A percentile compares a stretch with the other conserved stretches of the same genome.
These are phyloP conservation scores for Myiotriccus ornatus DNA, from an alignment of 2,797 vertebrate genomes.

Conservation along the genomic window DNA sequence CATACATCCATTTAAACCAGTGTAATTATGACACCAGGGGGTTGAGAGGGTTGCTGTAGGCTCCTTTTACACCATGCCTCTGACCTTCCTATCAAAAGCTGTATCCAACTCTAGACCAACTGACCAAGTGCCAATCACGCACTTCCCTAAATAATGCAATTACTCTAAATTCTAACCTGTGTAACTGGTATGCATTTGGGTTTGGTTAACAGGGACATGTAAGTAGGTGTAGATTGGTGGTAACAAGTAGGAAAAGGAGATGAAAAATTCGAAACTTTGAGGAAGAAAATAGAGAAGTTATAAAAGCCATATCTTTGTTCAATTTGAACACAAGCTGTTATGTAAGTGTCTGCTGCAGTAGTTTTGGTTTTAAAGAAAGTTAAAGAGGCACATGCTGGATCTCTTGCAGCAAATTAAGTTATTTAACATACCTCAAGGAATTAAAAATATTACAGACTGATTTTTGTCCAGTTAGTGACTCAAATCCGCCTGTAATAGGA, in stretches of 20 bases:
- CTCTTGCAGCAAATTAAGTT: background rate
- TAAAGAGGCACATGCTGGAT: background rate
- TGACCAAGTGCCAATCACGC: background rate
- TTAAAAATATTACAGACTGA: background rate
- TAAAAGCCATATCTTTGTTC: background rate
- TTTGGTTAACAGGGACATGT: background rate
- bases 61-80: background rate
- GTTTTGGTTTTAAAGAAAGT: background rate
- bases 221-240: background rate
- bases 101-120: background rate
- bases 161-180: background rate
- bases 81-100: background rate
- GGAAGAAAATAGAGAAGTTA: background rate
- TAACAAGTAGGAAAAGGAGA: background rate
- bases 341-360: background rate
- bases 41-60: background rate
- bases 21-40: background rate
- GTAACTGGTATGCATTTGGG: background rate
- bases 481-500: background rate
- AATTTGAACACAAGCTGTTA: conserved; percentile 4
- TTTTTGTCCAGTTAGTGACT: background rate
- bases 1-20: background rate
- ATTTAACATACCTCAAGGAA: background rate
- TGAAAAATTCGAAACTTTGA: background rate
- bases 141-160: background rate